Conservation (phyloP, 1,140 invertebrate species). For the Chrysoperla carnea region DNA sequence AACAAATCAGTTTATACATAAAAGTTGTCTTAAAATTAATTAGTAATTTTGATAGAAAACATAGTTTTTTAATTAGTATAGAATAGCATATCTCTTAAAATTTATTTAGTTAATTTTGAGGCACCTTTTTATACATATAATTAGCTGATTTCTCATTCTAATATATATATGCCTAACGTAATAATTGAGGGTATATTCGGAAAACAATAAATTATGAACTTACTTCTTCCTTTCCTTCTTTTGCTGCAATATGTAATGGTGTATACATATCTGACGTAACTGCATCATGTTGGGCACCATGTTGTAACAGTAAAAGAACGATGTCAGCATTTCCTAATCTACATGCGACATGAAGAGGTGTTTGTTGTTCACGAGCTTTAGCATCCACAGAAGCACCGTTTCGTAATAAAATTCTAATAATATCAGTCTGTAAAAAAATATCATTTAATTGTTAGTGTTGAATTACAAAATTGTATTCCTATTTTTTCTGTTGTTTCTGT, state of each 20-base stretch:
- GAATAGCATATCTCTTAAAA: too few species aligned
- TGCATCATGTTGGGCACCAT: slow-evolving; percentile 73
- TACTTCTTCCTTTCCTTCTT: slow-evolving; percentile 84
- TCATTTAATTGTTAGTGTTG: neutral
- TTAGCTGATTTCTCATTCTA: too few species aligned
- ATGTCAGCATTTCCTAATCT: slow-evolving; percentile 87
- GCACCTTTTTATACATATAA: too few species aligned
- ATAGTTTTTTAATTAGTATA: too few species aligned
- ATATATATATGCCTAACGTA: too few species aligned
- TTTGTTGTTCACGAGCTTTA: slow-evolving; percentile 81
- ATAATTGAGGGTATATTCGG: too few species aligned
- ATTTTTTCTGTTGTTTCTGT: too few species aligned
- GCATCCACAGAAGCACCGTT: slow-evolving; percentile 91
- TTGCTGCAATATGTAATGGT: slow-evolving; percentile 92
- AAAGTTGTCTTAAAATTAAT: too few species aligned
- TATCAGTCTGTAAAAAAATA: slow-evolving; percentile 60
- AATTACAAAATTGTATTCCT: too few species aligned
- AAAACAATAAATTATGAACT: too few species aligned
- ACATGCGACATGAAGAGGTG: slow-evolving; percentile 83
- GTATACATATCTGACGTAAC: slow-evolving; percentile 91
- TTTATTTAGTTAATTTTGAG: too few species aligned
- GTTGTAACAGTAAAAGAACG: slow-evolving; percentile 76
- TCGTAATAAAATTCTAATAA: slow-evolving; percentile 85
- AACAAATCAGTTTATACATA: slow-evolving; percentile 1
- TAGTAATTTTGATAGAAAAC: too few species aligned